Evolutionary conservation across 2,888 invertebrate genomes (phyloP).

Genomic region (Penaeus monodon): DNA sequence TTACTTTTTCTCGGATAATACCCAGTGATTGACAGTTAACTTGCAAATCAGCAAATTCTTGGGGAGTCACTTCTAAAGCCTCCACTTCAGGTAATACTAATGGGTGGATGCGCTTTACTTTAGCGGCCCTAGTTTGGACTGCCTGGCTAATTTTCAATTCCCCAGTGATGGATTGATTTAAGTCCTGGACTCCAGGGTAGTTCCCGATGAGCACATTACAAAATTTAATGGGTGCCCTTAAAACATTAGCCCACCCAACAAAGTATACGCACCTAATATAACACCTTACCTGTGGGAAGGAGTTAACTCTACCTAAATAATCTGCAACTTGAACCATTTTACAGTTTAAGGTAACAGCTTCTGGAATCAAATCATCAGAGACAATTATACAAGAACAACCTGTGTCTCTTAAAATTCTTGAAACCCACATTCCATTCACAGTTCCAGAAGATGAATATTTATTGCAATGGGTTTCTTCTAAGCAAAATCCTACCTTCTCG

Average conservation of each 20-base stretch:
- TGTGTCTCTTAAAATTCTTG: no score
- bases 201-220: conserved; percentile 1
- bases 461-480: not conserved
- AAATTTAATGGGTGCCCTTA: conserved; percentile 13
- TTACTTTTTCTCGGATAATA: not conserved
- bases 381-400: no score
- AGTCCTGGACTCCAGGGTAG: not conserved
- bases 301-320: conserved; percentile 2
- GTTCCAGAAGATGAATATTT: no score
- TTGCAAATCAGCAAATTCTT: not conserved
- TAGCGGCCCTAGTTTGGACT: not conserved
- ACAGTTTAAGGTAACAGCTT: no score
- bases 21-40: not conserved
- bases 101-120: not conserved
- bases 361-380: no score
- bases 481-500: not conserved
- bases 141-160: no score
- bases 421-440: no score
- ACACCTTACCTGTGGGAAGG: not conserved
- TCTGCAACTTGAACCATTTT: not conserved
- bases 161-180: not conserved
- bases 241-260: not conserved
- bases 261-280: not conserved
- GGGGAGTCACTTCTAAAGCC: not conserved
- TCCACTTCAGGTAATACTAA: not conserved